Evolutionary conservation across 2,113 vertebrate species (phyloP), one percentile per base, ranked within the genome.

Genomic region (Plectropomus leopardus): DNA sequence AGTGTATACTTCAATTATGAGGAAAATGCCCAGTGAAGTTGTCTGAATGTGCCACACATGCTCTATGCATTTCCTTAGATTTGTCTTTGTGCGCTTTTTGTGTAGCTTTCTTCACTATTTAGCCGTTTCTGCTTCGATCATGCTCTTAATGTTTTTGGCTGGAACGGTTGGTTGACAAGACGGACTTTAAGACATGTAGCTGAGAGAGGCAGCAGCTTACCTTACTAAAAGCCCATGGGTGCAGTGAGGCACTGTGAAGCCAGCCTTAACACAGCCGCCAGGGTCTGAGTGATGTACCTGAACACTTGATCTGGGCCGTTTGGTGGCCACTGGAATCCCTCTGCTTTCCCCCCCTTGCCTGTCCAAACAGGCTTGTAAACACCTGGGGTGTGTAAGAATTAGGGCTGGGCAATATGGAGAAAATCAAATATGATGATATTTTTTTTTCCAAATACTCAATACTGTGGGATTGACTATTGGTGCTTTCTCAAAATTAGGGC

Each of bases 221-320:
- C 90, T 91, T 93, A 92, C 74, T 82, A 28, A 54, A 28, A 78
- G 76, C 71, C 78, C 24, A 15, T 26, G 51, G 75, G 86, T 85
- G 84, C 90, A 83, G 76, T 72, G 82, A 85, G 87, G 85, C 85
- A 89, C 88, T 81, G 82, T 82, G 87, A 83, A 68, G 82, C 86
- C 85, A 90, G 92, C 91, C 92, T 93, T 91, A 93, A 88, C 84
- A 45, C 68, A 89, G 73, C 89, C 90, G 9, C 79, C 72, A 72
- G 66, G 86, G 72, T 76, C 63, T 53, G n/a, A 68, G 40, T 40
- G 32, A 59, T 11, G 17, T 48, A 80, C 73, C 65, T 76, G 72
- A 82, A 82, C 72, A 57, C 86, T 75, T 89, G 72, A 82, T 74
- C n/a, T 8, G 6, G 7, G 70, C 53, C 24, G 9, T 47, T 68